These are phyloP conservation scores for Eudasyphora cyanicolor DNA, from an alignment of 2,888 invertebrate genomes.

Conservation along the genomic window DNA sequence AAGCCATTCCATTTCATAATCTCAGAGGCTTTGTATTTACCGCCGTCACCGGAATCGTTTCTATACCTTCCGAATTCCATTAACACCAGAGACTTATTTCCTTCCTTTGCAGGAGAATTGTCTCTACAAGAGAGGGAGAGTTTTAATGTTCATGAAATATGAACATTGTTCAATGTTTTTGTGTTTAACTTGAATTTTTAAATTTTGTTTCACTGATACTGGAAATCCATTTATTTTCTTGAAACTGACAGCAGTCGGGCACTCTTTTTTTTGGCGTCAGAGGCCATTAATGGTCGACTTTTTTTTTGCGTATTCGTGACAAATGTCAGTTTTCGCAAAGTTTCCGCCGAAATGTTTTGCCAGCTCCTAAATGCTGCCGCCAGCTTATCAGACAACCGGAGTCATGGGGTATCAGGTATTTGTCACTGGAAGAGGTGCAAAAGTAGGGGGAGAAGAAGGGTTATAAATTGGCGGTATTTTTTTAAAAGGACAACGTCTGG, in stretches of 20 bases:
- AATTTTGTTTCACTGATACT: neutral
- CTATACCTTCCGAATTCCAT: too few species aligned
- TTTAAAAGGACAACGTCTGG: neutral
- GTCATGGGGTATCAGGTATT: neutral
- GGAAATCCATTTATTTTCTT: neutral
- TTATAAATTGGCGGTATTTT: neutral
- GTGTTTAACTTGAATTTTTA: neutral
- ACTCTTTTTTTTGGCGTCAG: constrained; percentile 42
- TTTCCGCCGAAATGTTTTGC: neutral
- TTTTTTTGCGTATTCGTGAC: neutral
- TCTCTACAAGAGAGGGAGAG: too few species aligned
- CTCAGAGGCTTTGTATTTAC: too few species aligned
- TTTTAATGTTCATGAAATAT: neutral
- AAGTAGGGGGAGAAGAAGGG: neutral
- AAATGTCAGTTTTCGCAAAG: constrained; percentile 16
- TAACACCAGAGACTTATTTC: too few species aligned
- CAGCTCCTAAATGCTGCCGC: neutral
- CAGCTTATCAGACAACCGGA: neutral
- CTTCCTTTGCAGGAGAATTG: too few species aligned
- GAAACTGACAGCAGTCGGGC: neutral
- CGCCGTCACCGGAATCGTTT: too few species aligned
- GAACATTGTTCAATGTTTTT: neutral
- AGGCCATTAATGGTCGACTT: constrained; percentile 33
- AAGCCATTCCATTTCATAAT: too few species aligned
- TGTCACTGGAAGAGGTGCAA: neutral